Evolutionary conservation across 1,140 invertebrate species (phyloP), one percentile per base, ranked within the genome.

Genomic region (Heliconius hewitsoni): DNA sequence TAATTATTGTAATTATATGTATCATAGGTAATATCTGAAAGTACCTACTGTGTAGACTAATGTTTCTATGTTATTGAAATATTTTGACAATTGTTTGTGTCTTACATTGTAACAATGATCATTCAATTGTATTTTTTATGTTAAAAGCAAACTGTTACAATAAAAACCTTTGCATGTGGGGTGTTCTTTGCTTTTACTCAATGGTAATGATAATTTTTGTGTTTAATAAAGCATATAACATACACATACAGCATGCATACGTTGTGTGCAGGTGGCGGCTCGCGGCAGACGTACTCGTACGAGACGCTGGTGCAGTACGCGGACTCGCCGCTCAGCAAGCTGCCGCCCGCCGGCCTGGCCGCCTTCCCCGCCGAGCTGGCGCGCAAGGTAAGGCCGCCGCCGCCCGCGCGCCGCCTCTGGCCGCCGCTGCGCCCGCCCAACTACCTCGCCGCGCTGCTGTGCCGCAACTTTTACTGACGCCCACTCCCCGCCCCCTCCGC

Each of bases 281-380:
- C 87, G 82, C 91, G 93, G 84, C 91, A 93, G 84, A 88, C 84
- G 83, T 95, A 95, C 87, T 87, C 93, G 84, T 91, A 91, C 87
- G 94, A 94, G 91, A 93, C 91, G 87, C 89, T 95, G 85, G 86
- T 95, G 90, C 92, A 94, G 88, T 94, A 91, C 89, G 90, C 94
- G 71, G 90, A 93, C 87, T 94, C 94, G 83, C 93, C 94, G 87
- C 93, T 94, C 39, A 94, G 93, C 90, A 94, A 94, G 89, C 86
- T 91, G 91, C 89, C 90, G 85, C 93, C 94, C 57, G 86, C 87
- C 79, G 90, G 91, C 37, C 87, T 93, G 81, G 91, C 87, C 78
- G 86, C 85, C 74, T 91, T 95, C 86, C 94, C 94, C 84, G 82
- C 89, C 75, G 93, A 94, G 84, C 90, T 95, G 78, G 89, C 90